Evolutionary conservation across 2,888 invertebrate genomes (phyloP), one percentile per base, ranked within the genome.

Genomic region (Parthenolecanium corni): DNA sequence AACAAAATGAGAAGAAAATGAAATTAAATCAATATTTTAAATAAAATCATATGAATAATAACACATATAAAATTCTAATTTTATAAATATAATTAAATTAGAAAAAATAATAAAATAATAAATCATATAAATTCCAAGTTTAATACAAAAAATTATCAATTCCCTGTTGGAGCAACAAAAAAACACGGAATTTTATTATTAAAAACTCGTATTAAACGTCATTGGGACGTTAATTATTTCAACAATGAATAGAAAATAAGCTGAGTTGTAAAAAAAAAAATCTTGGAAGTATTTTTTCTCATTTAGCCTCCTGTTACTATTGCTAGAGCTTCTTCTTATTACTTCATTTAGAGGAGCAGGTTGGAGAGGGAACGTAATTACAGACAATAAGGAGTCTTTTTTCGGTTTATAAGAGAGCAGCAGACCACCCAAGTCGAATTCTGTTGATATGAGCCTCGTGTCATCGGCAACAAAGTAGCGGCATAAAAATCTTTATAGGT

Each of bases 381-480:
- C 61, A 61, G 51, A 49, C 61, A 51, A 49, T 61, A 61, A 61
- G 61, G 61, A 61, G 61, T 61, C 61, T 47, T 46, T 49, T 49
- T 49, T 49, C 23, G 21, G 49, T 49, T 47, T 40, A 61, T 47
- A 61, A 20, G 61, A 51, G 51, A 61, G 40, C 51, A 31, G 12
- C 21, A 40, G 61, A 61, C 61, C 61, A 61, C 61, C 61, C 61
- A 61, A 40, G 36, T 61, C 1, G 61, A 61, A 61, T 47, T 61
- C 9, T n/a, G n/a, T 61, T 51, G 51, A 61, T 61, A 51, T 23
- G 38, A 61, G 49, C 61, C 61, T 61, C 61, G 61, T 61, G 61
- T 61, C 61, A 61, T 61, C 61, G 38, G 49, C 49, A 61, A 61
- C 61, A 61, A 61, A 61, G 61, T 61, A 61, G 61, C 61, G 61